Conservation (phyloP, 2,888 invertebrate species). For the Watsonalla cultraria region DNA sequence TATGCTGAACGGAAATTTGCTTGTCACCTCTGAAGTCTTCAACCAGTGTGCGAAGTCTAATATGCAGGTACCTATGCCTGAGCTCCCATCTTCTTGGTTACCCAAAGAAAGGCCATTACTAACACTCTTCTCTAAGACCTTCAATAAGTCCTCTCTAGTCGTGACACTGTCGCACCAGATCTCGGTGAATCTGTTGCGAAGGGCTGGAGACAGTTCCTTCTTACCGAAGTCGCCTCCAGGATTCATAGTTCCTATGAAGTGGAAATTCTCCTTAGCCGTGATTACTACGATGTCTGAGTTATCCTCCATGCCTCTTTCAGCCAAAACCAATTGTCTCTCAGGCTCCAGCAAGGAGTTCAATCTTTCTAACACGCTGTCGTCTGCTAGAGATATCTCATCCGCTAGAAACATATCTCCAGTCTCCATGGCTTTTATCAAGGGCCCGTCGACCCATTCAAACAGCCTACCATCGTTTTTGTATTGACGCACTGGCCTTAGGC, state of each 20-base stretch:
- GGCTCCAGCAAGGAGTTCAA: conserved; percentile 97
- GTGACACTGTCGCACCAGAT: conserved; percentile 96
- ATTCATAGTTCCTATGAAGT: conserved; percentile 99
- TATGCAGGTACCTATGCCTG: conserved; percentile 83
- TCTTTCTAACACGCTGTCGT: conserved; percentile 98
- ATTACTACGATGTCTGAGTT: conserved; percentile 79
- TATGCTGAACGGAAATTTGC: conserved; percentile 90
- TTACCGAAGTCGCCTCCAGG: conserved; percentile 99
- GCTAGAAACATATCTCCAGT: conserved; percentile 93
- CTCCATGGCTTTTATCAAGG: conserved; percentile 93
- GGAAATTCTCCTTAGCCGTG: conserved; percentile 86
- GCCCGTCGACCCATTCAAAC: conserved; percentile 99
- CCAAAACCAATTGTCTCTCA: conserved; percentile 92
- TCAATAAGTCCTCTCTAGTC: conserved; percentile 84
- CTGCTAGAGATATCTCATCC: conserved; percentile 99
- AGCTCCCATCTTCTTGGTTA: conserved; percentile 72
- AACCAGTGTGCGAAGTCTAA: conserved; percentile 91
- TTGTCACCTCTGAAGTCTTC: conserved; percentile 83
- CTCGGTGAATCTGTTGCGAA: conserved; percentile 98
- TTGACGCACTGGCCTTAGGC: conserved; percentile 91
- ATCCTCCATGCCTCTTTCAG: conserved; percentile 90
- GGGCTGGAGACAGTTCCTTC: conserved; percentile 98
- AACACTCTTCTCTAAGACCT: conserved; percentile 90
- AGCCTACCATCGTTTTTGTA: conserved; percentile 81
- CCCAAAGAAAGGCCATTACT: conserved; percentile 71